Evolutionary conservation across 2,113 vertebrate species (phyloP).

Genomic region (Heteronetta atricapilla): DNA sequence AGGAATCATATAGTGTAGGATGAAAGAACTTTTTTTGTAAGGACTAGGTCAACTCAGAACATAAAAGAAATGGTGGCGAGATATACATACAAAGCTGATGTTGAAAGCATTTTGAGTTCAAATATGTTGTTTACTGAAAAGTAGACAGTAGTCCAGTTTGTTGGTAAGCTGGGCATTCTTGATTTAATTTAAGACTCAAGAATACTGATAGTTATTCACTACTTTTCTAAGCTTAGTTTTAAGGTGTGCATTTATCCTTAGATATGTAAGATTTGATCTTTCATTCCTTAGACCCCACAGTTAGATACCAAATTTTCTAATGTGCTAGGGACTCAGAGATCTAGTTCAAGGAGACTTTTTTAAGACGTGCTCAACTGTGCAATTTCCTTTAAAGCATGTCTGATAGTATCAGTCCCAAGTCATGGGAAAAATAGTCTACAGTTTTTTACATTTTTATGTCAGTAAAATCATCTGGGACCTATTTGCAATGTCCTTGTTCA

Average conservation of each 20-base stretch:
- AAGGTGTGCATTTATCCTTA: neutral
- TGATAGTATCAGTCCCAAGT: slow-evolving; percentile 13
- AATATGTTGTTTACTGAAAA: neutral
- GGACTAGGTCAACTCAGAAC: neutral
- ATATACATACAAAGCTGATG: neutral
- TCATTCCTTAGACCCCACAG: neutral
- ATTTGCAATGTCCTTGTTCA: neutral
- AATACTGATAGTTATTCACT: neutral
- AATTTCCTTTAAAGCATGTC: slow-evolving; percentile 40
- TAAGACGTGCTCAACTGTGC: neutral
- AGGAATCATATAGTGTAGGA: neutral
- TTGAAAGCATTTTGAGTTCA: neutral
- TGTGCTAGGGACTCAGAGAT: neutral
- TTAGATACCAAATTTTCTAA: neutral
- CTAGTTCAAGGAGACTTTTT: neutral
- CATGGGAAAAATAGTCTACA: neutral
- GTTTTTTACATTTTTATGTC: neutral
- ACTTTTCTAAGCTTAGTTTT: neutral
- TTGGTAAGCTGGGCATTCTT: neutral
- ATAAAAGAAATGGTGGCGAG: neutral
- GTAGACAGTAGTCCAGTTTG: neutral
- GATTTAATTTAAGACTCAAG: neutral
- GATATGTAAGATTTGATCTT: neutral
- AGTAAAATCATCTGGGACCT: neutral
- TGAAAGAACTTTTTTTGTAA: neutral